Conservation (phyloP, 2,888 invertebrate genomes). For the Acanthosoma haemorrhoidale region DNA sequence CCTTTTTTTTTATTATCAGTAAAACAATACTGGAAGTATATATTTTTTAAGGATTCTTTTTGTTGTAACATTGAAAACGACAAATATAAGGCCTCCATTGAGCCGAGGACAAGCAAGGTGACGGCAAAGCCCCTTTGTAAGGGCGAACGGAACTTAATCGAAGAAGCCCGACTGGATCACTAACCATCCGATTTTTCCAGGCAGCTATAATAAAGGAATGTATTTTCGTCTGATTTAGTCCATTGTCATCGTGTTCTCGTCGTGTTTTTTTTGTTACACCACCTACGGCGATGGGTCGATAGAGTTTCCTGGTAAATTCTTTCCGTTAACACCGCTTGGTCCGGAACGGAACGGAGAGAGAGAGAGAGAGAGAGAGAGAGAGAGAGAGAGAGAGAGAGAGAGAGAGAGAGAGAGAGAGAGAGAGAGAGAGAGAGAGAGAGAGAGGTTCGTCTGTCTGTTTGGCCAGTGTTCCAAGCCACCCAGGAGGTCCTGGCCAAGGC, state of each 20-base stretch:
- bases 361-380: too few species aligned
- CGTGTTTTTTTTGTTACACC: background rate
- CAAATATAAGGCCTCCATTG: background rate
- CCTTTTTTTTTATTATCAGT: too few species aligned
- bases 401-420: too few species aligned
- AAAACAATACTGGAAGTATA: too few species aligned
- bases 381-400: too few species aligned
- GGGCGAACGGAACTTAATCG: background rate
- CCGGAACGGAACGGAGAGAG: too few species aligned
- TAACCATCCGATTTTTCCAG: background rate
- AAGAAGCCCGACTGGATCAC: background rate
- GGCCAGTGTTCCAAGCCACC: too few species aligned
- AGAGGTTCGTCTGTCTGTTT: too few species aligned
- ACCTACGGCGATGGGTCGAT: background rate
- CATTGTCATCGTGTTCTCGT: background rate
- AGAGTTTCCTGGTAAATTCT: background rate
- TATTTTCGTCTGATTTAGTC: background rate
- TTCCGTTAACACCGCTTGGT: background rate
- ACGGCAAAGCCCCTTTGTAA: background rate
- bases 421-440: too few species aligned
- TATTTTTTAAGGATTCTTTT: too few species aligned
- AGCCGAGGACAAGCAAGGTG: background rate
- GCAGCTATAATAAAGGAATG: background rate
- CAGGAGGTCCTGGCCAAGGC: too few species aligned
- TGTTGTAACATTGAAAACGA: too few species aligned